These are phyloP conservation scores for Crenuchus spilurus DNA, from an alignment of 2,797 vertebrate species.

Conservation along the genomic window DNA sequence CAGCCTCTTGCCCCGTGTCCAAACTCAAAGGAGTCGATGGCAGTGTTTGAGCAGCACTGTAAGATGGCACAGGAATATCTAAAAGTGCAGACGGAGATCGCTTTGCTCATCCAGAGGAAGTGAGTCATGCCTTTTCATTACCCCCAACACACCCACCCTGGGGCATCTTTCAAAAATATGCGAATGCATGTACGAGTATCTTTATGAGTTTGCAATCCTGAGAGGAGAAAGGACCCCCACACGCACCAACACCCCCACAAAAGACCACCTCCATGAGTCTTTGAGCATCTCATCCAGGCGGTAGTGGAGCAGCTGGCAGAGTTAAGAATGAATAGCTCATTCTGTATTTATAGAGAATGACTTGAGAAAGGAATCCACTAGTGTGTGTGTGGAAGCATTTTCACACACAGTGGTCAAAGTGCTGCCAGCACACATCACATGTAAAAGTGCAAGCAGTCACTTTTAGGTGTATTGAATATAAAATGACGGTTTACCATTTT, in stretches of 20 bases:
- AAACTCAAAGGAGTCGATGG: slow-evolving; percentile 99
- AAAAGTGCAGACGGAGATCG: slow-evolving; percentile 99
- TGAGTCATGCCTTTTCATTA: slow-evolving; percentile 73
- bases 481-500: too few species aligned
- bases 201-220: too few species aligned
- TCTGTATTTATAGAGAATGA: slow-evolving; percentile 52
- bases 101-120: slow-evolving; percentile 96
- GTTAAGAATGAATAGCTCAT: slow-evolving; percentile 30
- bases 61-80: slow-evolving; percentile 99
- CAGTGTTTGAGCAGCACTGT: slow-evolving; percentile 99
- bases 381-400: background rate
- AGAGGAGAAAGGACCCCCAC: too few species aligned
- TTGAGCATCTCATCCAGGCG: slow-evolving; percentile 29
- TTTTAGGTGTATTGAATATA: too few species aligned
- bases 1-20: slow-evolving; percentile 97
- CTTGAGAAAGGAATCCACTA: slow-evolving; percentile 6
- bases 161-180: background rate
- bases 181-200: too few species aligned
- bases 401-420: background rate
- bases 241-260: background rate
- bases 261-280: background rate
- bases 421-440: background rate
- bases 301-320: slow-evolving; percentile 25
- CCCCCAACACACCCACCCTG: background rate
- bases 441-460: background rate